Evolutionary conservation across 2,888 invertebrate genomes (phyloP).

Genomic region (Diadromus collaris): DNA sequence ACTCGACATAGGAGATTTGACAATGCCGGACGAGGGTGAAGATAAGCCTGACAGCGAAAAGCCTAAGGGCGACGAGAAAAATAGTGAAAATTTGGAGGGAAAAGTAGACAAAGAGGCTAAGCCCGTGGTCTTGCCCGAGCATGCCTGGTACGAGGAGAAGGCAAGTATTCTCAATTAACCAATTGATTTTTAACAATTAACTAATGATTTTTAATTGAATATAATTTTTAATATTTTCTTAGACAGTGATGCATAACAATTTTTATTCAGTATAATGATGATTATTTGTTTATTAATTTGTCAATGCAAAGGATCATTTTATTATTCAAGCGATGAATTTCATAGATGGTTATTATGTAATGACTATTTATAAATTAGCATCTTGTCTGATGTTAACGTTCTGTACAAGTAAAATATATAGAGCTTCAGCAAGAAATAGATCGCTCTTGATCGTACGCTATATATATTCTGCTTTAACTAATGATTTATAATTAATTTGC

Average conservation of each 20-base stretch:
- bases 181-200: background rate
- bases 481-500: background rate
- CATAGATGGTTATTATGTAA: no score
- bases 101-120: slow-evolving; percentile 49
- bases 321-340: no score
- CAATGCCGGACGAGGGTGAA: slow-evolving; percentile 27
- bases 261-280: no score
- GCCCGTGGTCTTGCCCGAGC: slow-evolving; percentile 61
- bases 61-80: slow-evolving; percentile 8
- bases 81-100: background rate
- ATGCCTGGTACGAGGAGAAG: slow-evolving; percentile 73
- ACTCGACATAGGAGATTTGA: slow-evolving; percentile 37
- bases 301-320: no score
- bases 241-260: no score
- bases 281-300: no score
- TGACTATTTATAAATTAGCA: background rate
- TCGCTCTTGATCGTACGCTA: no score
- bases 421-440: background rate
- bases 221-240: no score
- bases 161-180: slow-evolving; percentile 62
- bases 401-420: background rate
- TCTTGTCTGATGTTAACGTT: background rate
- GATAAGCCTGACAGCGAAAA: background rate
- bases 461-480: background rate
- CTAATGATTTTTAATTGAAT: no score